phyloP scores from a whole-genome alignment of 2,888 invertebrate species.

The Melanostoma scalare region DNA sequence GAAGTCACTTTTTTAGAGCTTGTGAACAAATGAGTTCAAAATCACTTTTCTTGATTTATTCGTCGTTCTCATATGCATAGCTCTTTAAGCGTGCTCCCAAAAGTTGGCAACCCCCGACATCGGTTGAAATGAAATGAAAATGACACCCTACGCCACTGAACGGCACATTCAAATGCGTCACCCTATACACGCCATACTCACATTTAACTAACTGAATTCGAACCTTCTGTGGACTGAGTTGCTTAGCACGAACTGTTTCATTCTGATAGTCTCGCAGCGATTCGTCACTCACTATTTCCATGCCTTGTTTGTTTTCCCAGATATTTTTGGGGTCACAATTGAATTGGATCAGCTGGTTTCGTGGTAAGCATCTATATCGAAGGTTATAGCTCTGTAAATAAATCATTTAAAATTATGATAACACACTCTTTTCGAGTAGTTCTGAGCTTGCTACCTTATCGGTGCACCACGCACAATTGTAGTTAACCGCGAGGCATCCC shows the following conservation, averaged over 20 bases:
- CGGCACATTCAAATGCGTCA: too few species aligned
- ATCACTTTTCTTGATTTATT: too few species aligned
- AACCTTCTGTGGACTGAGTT: conserved; percentile 86
- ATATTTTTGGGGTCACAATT: conserved; percentile 77
- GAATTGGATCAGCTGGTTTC: conserved; percentile 74
- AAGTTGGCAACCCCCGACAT: too few species aligned
- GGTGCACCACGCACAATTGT: conserved; percentile 81
- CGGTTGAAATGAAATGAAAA: too few species aligned
- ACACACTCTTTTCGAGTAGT: conserved; percentile 8
- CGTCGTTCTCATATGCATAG: too few species aligned
- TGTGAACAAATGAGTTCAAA: too few species aligned
- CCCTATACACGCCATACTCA: conserved; percentile 78
- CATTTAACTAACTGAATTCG: conserved; percentile 85
- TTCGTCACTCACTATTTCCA: conserved; percentile 74
- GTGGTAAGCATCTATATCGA: conserved; percentile 78
- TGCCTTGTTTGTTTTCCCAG: conserved; percentile 77
- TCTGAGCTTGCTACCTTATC: conserved; percentile 77
- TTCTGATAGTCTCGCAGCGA: conserved; percentile 79
- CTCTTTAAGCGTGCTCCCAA: too few species aligned
- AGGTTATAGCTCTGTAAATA: conserved; percentile 75
- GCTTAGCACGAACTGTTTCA: conserved; percentile 81
- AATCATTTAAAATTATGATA: conserved; percentile 19
- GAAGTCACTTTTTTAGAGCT: too few species aligned
- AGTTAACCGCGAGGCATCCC: conserved; percentile 77
- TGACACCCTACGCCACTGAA: too few species aligned